phyloP scores from a whole-genome alignment of 2,797 vertebrate species.

The Dicrostonyx torquatus region DNA sequence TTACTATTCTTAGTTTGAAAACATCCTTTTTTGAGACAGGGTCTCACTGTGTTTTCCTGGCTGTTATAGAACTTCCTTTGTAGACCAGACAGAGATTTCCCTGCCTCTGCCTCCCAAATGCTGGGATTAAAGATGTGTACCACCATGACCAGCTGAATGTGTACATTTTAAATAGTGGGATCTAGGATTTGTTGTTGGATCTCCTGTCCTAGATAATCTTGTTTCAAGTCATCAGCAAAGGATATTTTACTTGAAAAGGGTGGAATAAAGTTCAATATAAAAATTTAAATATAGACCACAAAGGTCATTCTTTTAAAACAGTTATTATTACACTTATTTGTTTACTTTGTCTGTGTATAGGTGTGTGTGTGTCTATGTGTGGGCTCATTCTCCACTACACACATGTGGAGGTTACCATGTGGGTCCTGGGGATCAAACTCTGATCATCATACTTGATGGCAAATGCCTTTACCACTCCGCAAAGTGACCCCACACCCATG shows the following conservation, averaged over 20 bases:
- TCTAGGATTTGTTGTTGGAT: neutral
- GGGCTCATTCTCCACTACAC: neutral
- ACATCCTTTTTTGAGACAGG: neutral
- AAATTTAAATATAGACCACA: neutral
- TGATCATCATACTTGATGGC: neutral
- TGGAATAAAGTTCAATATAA: neutral
- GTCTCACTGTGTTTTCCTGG: neutral
- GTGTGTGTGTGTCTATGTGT: neutral
- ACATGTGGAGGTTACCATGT: neutral
- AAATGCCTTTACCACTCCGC: neutral
- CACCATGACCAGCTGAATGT: neutral
- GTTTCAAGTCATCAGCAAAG: neutral
- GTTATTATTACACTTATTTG: neutral
- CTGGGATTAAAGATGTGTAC: no score
- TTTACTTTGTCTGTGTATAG: neutral
- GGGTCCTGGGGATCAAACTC: neutral
- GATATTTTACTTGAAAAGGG: neutral
- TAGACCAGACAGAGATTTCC: no score
- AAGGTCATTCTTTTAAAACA: neutral
- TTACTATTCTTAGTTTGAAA: neutral
- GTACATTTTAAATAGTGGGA: neutral
- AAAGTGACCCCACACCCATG: neutral
- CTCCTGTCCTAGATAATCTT: neutral
- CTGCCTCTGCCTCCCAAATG: neutral
- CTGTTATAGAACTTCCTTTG: neutral